Conservation (phyloP, 1,140 invertebrate genomes). For the Drosophila aff. region DNA sequence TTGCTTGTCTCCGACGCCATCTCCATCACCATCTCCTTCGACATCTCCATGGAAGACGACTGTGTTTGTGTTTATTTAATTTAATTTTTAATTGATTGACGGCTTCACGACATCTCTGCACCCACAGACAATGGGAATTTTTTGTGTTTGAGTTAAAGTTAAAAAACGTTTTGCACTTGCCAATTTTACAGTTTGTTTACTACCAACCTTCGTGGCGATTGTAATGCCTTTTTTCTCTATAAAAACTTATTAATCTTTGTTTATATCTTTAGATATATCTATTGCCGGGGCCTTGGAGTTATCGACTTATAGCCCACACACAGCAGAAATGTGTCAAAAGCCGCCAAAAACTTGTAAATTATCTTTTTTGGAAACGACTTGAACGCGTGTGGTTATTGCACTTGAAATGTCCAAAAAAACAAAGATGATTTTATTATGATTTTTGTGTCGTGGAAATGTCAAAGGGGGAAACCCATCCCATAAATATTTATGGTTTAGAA, state of each 20-base stretch:
- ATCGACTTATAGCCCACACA: slow-evolving; percentile 65
- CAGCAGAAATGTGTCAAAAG: slow-evolving; percentile 40
- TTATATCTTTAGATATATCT: slow-evolving; percentile 41
- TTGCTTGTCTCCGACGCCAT: slow-evolving; percentile 51
- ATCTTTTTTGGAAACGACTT: slow-evolving; percentile 23
- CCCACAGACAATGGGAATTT: slow-evolving; percentile 66
- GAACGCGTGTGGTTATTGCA: slow-evolving; percentile 34
- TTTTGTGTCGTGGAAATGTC: slow-evolving; percentile 43
- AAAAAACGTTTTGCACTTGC: slow-evolving; percentile 67
- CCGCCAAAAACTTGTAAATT: slow-evolving; percentile 36
- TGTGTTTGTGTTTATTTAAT: slow-evolving; percentile 45
- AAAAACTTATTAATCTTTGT: slow-evolving; percentile 51
- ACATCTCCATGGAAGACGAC: slow-evolving; percentile 12
- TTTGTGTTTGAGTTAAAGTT: slow-evolving; percentile 11
- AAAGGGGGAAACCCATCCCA: slow-evolving; percentile 28
- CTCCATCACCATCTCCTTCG: slow-evolving; percentile 17
- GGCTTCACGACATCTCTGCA: slow-evolving; percentile 72
- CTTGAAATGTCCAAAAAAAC: slow-evolving; percentile 32
- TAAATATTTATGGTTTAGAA: slow-evolving; percentile 46
- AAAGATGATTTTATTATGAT: slow-evolving; percentile 23
- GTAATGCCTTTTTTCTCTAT: slow-evolving; percentile 50
- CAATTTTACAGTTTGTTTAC: slow-evolving; percentile 60
- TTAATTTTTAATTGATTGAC: slow-evolving; percentile 80
- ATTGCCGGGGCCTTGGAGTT: slow-evolving; percentile 65
- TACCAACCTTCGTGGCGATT: slow-evolving; percentile 68